Base-by-base conservation (phyloP, 2,888 invertebrate species). In the Atrina japonica region DNA sequence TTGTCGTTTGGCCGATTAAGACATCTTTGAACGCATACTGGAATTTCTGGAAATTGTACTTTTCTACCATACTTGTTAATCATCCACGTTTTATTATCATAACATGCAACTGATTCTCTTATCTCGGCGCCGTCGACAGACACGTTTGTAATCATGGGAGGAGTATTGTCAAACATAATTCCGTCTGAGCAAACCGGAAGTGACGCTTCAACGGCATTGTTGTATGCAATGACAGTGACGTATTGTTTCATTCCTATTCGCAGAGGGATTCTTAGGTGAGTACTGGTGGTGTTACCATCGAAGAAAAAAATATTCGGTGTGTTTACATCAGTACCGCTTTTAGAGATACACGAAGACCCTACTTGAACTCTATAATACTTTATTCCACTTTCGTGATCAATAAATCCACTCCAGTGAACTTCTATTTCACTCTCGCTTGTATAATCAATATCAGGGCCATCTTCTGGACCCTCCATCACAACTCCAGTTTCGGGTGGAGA, bases 321-420 rank as follows among this genome's bases (percentile, higher is more conserved):
- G 35, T 35, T 35, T 16, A 23, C 27, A 55, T 14, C 66, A 2
- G 45, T 41, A 11, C 52, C 64, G 41, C 18, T 6, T 3, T 23
- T 9, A 11, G 49, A 25, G 1, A 80, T 40, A 47, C 82, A 82
- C 11, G 45, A 35, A 5, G 64, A 47, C 9, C 76, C 65, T 9
- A 80, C 16, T 0, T 60, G 75, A 1, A 80, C 53, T 14, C 69
- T 45, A 59, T 78, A 83, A 11, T 60, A 29, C 30, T 70, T 75
- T 5, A 83, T 78, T 0, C 77, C 81, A 63, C 81, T 81, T 66
- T 83, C 83, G 43, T 83, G 81, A 41, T 83, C 83, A 27, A 81
- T 73, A 65, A 83, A 83, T 2, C 81, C 83, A 18, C 73, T 63
- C 81, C 80, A 81, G 43, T 68, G 50, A 9, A 74, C 73, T 14